A percentile compares a stretch with the other conserved stretches of the same genome.
Evolutionary conservation across 2,888 invertebrate species (phyloP).

Genomic region (Spilosoma lubricipeda): DNA sequence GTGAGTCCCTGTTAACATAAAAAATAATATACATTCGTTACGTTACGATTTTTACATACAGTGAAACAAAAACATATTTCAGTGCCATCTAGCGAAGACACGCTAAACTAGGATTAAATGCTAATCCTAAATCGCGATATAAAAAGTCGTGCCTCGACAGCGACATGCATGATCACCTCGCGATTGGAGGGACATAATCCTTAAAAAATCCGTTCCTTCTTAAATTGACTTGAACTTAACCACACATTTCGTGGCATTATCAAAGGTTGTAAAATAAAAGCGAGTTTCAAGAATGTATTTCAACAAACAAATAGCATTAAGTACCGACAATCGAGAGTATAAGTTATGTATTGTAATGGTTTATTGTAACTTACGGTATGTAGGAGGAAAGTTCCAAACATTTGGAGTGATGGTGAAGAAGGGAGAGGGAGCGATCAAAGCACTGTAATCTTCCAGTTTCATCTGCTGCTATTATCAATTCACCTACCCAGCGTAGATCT

Average conservation of each 20-base stretch:
- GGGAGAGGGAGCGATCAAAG: slow-evolving; percentile 76
- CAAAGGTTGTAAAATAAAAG: background rate
- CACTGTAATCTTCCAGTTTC: slow-evolving; percentile 79
- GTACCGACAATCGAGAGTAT: no score
- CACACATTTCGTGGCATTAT: no score
- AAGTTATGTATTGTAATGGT: background rate
- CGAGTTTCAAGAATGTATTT: no score
- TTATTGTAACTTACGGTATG: slow-evolving; percentile 57
- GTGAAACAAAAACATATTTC: background rate
- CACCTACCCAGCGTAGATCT: slow-evolving; percentile 76
- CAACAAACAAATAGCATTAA: no score
- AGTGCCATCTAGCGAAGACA: background rate
- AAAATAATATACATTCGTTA: background rate
- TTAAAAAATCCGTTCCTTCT: no score
- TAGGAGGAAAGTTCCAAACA: slow-evolving; percentile 73
- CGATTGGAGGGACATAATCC: no score
- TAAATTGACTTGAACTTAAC: no score
- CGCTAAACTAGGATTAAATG: background rate
- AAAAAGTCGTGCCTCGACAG: background rate
- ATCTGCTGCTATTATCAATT: slow-evolving; percentile 72
- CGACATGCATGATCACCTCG: no score
- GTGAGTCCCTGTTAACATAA: slow-evolving; percentile 61
- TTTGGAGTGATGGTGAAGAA: slow-evolving; percentile 75
- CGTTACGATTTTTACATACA: background rate
- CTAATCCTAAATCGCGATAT: background rate